Evolutionary conservation across 1,140 invertebrate genomes (phyloP).

Genomic region (Neodiprion virginianus): DNA sequence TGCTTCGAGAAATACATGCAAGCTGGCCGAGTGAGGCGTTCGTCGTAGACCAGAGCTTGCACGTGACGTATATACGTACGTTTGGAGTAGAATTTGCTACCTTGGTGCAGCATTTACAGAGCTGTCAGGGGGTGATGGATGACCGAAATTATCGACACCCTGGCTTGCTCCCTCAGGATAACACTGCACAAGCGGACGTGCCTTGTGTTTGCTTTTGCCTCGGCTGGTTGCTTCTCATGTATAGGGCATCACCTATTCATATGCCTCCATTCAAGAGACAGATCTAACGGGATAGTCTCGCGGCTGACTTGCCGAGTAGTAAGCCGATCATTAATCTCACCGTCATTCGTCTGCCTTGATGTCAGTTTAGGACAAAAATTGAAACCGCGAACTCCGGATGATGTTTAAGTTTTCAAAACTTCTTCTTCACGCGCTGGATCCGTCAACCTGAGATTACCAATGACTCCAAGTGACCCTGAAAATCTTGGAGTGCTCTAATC

Average conservation of each 20-base stretch:
- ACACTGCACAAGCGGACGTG: neutral
- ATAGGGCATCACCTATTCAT: neutral
- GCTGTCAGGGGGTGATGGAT: neutral
- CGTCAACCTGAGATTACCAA: neutral
- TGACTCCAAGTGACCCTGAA: neutral
- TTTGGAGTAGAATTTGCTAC: neutral
- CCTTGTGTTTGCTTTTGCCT: neutral
- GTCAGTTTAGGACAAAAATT: neutral
- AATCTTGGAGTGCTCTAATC: neutral
- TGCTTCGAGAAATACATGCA: too few relatives aligned
- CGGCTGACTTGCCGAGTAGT: neutral
- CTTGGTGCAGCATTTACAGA: neutral
- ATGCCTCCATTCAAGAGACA: neutral
- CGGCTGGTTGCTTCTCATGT: neutral
- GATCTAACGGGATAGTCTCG: neutral
- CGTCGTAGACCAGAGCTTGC: too few relatives aligned
- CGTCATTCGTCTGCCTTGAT: neutral
- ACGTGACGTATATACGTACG: too few relatives aligned
- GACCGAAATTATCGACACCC: conserved; percentile 4
- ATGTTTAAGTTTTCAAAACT: too few relatives aligned
- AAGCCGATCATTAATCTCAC: neutral
- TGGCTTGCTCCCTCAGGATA: neutral
- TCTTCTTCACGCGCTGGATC: too few relatives aligned
- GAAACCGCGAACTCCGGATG: neutral
- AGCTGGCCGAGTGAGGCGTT: too few relatives aligned